Conservation (phyloP, 2,113 vertebrate species). For the Varanus salvator region DNA sequence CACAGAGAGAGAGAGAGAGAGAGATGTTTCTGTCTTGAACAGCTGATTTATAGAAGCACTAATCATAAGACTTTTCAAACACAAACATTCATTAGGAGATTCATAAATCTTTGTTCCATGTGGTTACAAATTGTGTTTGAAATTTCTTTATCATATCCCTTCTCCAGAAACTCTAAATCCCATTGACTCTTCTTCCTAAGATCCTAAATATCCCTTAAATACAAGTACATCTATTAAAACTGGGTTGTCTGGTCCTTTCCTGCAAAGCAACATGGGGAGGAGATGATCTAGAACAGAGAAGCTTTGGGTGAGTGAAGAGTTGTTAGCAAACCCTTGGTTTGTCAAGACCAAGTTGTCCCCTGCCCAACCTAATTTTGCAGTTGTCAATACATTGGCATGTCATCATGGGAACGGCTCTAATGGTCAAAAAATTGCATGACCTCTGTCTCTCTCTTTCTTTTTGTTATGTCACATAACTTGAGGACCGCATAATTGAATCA, state of each 20-base stretch:
- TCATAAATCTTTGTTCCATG: not conserved
- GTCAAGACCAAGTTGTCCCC: not conserved
- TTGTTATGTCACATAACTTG: too few species aligned
- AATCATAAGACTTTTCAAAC: not conserved
- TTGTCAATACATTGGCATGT: not conserved
- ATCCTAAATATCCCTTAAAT: not conserved
- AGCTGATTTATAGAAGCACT: not conserved
- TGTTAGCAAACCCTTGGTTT: not conserved
- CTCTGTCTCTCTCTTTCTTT: not conserved
- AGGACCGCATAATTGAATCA: too few species aligned
- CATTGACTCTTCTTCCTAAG: not conserved
- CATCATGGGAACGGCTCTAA: not conserved
- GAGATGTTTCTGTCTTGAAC: not conserved
- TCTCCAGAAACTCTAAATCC: not conserved
- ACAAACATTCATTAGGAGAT: not conserved
- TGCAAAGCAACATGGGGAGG: not conserved
- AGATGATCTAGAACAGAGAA: not conserved
- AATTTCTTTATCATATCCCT: not conserved
- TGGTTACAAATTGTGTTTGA: not conserved
- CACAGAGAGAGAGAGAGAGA: too few species aligned
- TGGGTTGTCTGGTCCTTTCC: not conserved
- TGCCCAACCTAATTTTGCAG: not conserved
- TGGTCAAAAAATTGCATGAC: not conserved
- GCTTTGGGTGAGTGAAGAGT: not conserved
- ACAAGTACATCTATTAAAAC: not conserved